Evolutionary conservation across 2,113 vertebrate genomes (phyloP), one percentile per base, ranked within the genome.

Genomic region (Falco punctatus): DNA sequence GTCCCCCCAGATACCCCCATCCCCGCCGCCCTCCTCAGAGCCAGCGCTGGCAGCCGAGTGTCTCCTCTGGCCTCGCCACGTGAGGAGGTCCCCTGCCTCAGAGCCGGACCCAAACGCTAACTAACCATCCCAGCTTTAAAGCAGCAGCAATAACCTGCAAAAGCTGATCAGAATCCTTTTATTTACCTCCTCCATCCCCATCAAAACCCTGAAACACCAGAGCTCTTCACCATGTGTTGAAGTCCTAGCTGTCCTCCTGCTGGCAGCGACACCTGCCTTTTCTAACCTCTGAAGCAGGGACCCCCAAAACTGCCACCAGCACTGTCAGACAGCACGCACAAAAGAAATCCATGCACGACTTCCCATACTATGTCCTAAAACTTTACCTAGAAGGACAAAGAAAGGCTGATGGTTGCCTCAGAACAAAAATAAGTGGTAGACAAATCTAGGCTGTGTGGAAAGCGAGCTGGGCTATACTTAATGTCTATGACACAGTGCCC

Each of bases 11-110:
- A 44, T 1, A 15, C 6, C 12, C 46, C 33, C 27, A 23, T 32
- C 38, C 75, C 30, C 32, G 51, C 35, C 22, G 58, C 13, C 51
- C 38, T 64, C 51, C 81, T 22, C 5, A 26, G 15, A 24, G 46
- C 6, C 83, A 38, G 35, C 1, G 0, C 26, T 0, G 0, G 15
- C 46, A 66, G 46, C 66, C 26, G 28, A 54, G 14, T 8, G 13
- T n/a, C 61, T 67, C 32, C 81, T 84, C 24, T 4, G 2, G 79
- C n/a, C 62, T 54, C 61, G 32, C 23, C 38, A 27, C 0, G 0
- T 27, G 62, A 59, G 46, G 65, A 32, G 26, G 17, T 52, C 5
- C 0, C 0, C 1, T 67, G 14, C 44, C 87, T 77, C 54, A 38
- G 18, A 54, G 38, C 46, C 32, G 69, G 22, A 38, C 55, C 17